Percentiles rank a stretch among this genome's conserved stretches.
Conservation (phyloP, 2,888 invertebrate genomes). For the Chorisops tibialis region DNA sequence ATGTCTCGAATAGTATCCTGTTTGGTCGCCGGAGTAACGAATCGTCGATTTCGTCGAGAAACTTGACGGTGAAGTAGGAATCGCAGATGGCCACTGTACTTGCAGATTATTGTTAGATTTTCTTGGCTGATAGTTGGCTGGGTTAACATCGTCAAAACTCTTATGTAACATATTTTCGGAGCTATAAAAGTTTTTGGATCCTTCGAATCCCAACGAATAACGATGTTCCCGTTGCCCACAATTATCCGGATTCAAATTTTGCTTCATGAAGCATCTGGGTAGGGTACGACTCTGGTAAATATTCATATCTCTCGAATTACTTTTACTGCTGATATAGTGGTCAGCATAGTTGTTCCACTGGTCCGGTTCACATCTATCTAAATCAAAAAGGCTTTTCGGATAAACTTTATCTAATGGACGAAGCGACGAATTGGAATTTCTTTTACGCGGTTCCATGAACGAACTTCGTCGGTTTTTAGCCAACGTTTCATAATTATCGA, state of each 20-base stretch:
- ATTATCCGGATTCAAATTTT: slow-evolving; percentile 38
- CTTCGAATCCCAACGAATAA: slow-evolving; percentile 9
- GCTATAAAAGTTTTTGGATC: slow-evolving; percentile 16
- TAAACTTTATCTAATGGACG: slow-evolving; percentile 38
- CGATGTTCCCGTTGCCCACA: slow-evolving; percentile 2
- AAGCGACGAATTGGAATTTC: slow-evolving; percentile 48
- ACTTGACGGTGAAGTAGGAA: slow-evolving; percentile 49
- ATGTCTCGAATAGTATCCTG: slow-evolving; percentile 18
- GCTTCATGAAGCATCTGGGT: slow-evolving; percentile 48
- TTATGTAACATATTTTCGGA: slow-evolving; percentile 22
- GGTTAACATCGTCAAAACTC: slow-evolving; percentile 18
- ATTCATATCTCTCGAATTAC: slow-evolving; percentile 36
- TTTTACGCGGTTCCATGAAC: slow-evolving; percentile 42
- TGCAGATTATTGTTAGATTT: slow-evolving; percentile 30
- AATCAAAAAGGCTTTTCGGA: slow-evolving; percentile 40
- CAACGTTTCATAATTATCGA: slow-evolving; percentile 28
- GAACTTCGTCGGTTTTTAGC: slow-evolving; percentile 42
- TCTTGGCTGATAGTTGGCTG: slow-evolving; percentile 3
- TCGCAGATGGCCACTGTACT: slow-evolving; percentile 49
- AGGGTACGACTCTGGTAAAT: slow-evolving; percentile 47
- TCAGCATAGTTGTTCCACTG: slow-evolving; percentile 37
- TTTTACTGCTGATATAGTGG: slow-evolving; percentile 28
- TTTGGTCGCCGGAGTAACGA: slow-evolving; percentile 37
- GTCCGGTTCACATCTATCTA: slow-evolving; percentile 39
- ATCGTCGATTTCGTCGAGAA: slow-evolving; percentile 40